Evolutionary conservation across 2,797 vertebrate species (phyloP), one percentile per base, ranked within the genome.

Genomic region (Micromesistius poutassou): DNA sequence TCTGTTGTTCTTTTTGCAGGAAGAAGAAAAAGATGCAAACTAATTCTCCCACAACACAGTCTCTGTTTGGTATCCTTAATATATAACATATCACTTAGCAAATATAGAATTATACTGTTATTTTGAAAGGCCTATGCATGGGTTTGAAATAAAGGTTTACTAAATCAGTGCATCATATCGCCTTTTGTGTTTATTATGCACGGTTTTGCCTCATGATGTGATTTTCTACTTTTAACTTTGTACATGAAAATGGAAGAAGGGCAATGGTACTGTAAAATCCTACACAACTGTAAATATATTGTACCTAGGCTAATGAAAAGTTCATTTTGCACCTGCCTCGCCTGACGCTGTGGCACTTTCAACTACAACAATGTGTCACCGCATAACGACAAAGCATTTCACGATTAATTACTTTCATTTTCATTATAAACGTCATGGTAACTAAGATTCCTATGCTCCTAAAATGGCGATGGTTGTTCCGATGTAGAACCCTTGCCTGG

Each of bases 1-100:
- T 71, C 30, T 71, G 30, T 71, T 70, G n/a, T 71, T 84, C 40
- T 14, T 62, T 85, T 89, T 86, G 75, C 82, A 91, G 88, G 79
- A 82, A 30, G 83, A 88, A 74, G 85, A 82, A 72, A 16, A 86
- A n/a, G 71, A 82, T 55, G 62, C 9, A 30, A 73, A 74, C 3
- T 31, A 78, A 55, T 85, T n/a, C 3, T 30, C 40, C 9, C 70
- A 25, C 1, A 22, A 19, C 12, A 2, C 62, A 68, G 55, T 0
- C 38, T 66, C 25, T 31, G 36, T 31, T 2, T 42, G 30, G 25
- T 38, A 40, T 40, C 35, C 22, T 28, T 28, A 25, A 25, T 25
- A 30, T 25, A 40, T 71, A 25, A 62, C 55, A n/a, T 62, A 50
- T 50, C 19, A 19, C 55, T 19, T 50, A 5, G 55, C 55, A 8